Percentiles rank a stretch among this genome's conserved stretches.
These are phyloP conservation scores for Sorex araneus DNA, from an alignment of 2,113 vertebrate species.

Conservation along the genomic window DNA sequence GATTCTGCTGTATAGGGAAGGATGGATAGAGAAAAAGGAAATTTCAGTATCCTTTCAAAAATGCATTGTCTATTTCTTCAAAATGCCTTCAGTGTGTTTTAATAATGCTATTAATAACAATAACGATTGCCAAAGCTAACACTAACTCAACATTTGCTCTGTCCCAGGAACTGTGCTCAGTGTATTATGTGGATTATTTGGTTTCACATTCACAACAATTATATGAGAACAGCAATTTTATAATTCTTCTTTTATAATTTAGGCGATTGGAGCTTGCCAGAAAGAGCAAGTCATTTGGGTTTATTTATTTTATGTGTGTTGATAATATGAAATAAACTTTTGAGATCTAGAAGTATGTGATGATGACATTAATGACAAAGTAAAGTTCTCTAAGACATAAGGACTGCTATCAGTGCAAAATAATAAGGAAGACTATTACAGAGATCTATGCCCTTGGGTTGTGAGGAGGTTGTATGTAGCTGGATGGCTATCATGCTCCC, in stretches of 20 bases:
- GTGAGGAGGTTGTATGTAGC: not conserved
- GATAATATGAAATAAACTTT: not conserved
- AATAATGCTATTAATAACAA: not conserved
- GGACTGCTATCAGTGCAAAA: not conserved
- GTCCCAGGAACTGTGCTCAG: not conserved
- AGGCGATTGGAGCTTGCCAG: slow-evolving; percentile 13
- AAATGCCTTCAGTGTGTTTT: not conserved
- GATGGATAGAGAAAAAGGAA: not conserved
- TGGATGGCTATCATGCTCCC: not conserved
- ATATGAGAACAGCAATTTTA: not conserved
- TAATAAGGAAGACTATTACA: not conserved
- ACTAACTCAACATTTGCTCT: not conserved
- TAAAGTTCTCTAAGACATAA: slow-evolving; percentile 15
- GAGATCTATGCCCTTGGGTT: not conserved
- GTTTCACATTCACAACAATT: not conserved
- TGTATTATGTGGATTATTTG: not conserved
- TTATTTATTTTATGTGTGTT: slow-evolving; percentile 33
- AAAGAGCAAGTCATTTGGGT: slow-evolving; percentile 3
- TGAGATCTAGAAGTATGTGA: slow-evolving; percentile 7
- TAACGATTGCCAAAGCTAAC: slow-evolving; percentile 6
- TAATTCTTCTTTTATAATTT: not conserved
- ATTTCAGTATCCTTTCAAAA: not conserved
- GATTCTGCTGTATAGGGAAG: not conserved
- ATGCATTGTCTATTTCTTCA: not conserved
- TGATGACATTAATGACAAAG: slow-evolving; percentile 24